These are phyloP conservation scores for Pelmatolapia mariae DNA, from an alignment of 2,113 vertebrate species.

Conservation along the genomic window DNA sequence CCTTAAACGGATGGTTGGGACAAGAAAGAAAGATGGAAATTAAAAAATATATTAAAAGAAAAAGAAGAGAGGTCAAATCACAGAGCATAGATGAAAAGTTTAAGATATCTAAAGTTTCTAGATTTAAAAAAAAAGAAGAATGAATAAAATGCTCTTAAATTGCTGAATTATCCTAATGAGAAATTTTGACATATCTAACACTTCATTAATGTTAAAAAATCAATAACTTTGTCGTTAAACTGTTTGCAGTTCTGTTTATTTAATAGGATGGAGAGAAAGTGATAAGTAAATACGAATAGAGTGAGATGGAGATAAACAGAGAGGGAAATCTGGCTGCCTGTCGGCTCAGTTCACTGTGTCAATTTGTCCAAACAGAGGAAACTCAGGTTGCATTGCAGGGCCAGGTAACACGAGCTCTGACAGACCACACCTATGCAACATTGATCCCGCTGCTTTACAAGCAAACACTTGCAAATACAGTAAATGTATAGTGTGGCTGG, in stretches of 20 bases:
- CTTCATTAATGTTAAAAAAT: background rate
- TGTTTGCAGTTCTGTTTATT: background rate
- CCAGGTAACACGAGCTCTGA: slow-evolving; percentile 69
- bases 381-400: slow-evolving; percentile 77
- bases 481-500: background rate
- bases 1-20: slow-evolving; percentile 78
- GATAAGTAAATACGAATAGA: background rate
- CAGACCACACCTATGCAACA: slow-evolving; percentile 69
- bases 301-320: slow-evolving; percentile 9
- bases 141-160: background rate
- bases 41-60: background rate
- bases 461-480: background rate
- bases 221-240: background rate
- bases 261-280: background rate
- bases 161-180: background rate
- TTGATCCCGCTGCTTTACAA: slow-evolving; percentile 63
- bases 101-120: background rate
- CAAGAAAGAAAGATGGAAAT: background rate
- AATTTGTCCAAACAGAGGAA: slow-evolving; percentile 77
- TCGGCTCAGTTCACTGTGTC: slow-evolving; percentile 85
- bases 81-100: background rate
- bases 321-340: slow-evolving; percentile 68
- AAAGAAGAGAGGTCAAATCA: background rate
- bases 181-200: background rate
- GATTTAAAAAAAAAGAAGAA: background rate